Percentiles rank a stretch among this genome's conserved stretches.
These are phyloP conservation scores for Theonella swinhoei DNA, from an alignment of 37 sponge, comb jelly and placozoan species.

Conservation along the genomic window DNA sequence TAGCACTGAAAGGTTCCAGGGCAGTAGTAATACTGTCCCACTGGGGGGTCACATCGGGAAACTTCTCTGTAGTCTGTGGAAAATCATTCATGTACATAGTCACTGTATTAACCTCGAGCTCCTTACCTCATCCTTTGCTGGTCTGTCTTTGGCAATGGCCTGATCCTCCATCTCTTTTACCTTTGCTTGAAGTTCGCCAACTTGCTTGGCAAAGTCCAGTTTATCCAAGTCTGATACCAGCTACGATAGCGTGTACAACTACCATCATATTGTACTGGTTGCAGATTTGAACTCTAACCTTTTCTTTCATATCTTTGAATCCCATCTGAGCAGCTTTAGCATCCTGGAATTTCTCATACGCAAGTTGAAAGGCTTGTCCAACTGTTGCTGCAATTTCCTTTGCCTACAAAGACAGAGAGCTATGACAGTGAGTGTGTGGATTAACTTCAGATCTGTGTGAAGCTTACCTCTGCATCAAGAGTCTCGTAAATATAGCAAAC, in stretches of 20 bases:
- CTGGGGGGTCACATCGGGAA: neutral
- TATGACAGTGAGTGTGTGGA: neutral
- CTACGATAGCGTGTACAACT: neutral
- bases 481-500: slow-evolving; percentile 45
- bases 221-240: slow-evolving; percentile 1
- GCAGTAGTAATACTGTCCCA: slow-evolving; percentile 33
- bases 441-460: neutral
- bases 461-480: neutral
- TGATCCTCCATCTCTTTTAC: slow-evolving; percentile 3
- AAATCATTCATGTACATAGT: neutral
- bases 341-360: slow-evolving; percentile 46
- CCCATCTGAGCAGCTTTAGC: slow-evolving; percentile 39
- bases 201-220: slow-evolving; percentile 16
- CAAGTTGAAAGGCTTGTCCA: slow-evolving; percentile 76
- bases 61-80: neutral
- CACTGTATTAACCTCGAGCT: neutral
- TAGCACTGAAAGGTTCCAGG: slow-evolving; percentile 15
- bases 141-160: neutral
- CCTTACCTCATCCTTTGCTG: neutral
- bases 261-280: too few species aligned
- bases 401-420: slow-evolving; percentile 29
- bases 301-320: slow-evolving; percentile 22
- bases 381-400: slow-evolving; percentile 51
- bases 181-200: neutral
- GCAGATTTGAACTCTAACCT: too few species aligned